A percentile compares a stretch with the other conserved stretches of the same genome.
Conservation (phyloP, 2,113 vertebrate species). For the Eurypyga helias region DNA sequence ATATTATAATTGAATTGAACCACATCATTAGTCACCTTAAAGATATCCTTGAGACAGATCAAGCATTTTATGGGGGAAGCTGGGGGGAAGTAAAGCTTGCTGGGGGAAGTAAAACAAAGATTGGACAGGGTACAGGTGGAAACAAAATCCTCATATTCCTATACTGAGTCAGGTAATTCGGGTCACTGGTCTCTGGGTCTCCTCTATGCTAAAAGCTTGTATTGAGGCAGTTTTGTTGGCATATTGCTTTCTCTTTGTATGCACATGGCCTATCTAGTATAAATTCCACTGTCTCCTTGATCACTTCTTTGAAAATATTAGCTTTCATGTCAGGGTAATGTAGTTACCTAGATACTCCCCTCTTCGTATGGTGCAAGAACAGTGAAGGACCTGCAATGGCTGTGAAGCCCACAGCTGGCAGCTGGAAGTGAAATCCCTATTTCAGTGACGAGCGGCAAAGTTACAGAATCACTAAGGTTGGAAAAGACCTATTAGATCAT, state of each 20-base stretch:
- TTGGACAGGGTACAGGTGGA: neutral
- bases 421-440: neutral
- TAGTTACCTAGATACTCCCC: neutral
- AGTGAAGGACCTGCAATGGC: neutral
- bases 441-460: rapidly evolving
- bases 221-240: neutral
- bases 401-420: neutral
- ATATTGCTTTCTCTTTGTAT: neutral
- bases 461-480: neutral
- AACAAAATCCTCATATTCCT: neutral
- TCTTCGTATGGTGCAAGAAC: neutral
- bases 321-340: neutral
- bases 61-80: neutral
- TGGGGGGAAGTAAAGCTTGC: too few species aligned
- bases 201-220: neutral
- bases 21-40: neutral
- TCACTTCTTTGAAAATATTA: neutral
- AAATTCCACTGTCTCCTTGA: neutral
- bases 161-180: neutral
- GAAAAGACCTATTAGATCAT: too few species aligned
- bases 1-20: neutral
- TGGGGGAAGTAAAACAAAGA: neutral
- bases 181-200: neutral
- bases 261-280: neutral
- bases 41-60: neutral